Base-by-base conservation (phyloP, 2,797 vertebrate species). In the Coregonus suidteri region DNA sequence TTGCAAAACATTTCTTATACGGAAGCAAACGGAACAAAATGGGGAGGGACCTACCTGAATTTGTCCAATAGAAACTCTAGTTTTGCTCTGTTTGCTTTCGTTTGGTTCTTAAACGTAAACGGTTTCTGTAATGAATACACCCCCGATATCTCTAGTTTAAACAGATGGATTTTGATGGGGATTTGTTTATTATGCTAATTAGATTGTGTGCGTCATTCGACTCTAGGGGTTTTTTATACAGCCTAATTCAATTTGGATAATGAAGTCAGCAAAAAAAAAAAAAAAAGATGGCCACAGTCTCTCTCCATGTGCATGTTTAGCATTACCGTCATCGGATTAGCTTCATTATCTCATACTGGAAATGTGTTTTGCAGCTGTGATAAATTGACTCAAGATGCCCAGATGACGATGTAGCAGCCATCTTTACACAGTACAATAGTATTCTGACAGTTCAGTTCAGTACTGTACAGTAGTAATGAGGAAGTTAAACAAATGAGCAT, bases 261-360 rank as follows among this genome's bases (percentile, higher is more conserved):
- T 64, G 59, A 64, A 64, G 9, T 25, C 20, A 25, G n/a, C 59
- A 52, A 31, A 31, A 14, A 16, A 52, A 47, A 52, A 47, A 66
- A 5, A 64, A 31, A 67, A 16, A 67, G 3, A 67, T 1, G 30
- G 4, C 13, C 6, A 4, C 14, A 13, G 11, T 35, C 15, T 68
- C 15, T 76, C 79, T 20, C 25, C 69, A 41, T 69, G 53, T 15
- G 37, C 37, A 30, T 81, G 35, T 82, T 73, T 47, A 31, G 70
- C 37, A 47, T 70, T 64, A 77, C 35, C 78, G 65, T 85, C 47
- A 30, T 76, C 77, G 73, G 74, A 80, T 83, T 54, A 65, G 16
- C 68, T 9, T 35, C 78, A 80, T 73, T 7, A 78, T 76, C 70
- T 75, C 76, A 72, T 52, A 74, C 80, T 80, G 79, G 79, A 87